Percentiles rank a stretch among this genome's conserved stretches.
These are phyloP conservation scores for Rotaria socialis DNA, from an alignment of 2,888 invertebrate genomes.

Conservation along the genomic window DNA sequence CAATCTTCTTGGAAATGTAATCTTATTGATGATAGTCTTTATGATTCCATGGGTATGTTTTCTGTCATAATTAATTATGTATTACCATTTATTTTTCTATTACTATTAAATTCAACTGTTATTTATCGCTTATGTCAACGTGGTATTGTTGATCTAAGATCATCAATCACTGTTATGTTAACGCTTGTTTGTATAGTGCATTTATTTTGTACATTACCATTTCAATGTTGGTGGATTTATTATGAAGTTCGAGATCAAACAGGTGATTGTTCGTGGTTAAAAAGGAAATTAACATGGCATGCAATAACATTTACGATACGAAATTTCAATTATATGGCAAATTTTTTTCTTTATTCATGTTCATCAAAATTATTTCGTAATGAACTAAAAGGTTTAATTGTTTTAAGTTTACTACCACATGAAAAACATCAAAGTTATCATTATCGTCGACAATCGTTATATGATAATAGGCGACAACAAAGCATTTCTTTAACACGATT, in stretches of 20 bases:
- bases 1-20: not conserved
- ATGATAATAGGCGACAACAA: not conserved
- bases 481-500: not conserved
- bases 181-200: not conserved
- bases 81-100: conserved; percentile 10
- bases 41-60: not conserved
- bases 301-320: conserved; percentile 13
- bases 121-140: conserved; percentile 34
- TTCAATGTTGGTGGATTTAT: conserved; percentile 26
- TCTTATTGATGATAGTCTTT: not conserved
- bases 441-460: conserved; percentile 6
- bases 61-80: conserved; percentile 30
- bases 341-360: conserved; percentile 34
- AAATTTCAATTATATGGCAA: conserved; percentile 28
- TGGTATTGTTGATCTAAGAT: conserved; percentile 23
- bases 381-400: conserved; percentile 3
- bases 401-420: conserved; percentile 33
- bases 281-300: not conserved
- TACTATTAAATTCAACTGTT: not conserved
- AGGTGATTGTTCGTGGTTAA: conserved; percentile 25
- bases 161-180: conserved; percentile 9
- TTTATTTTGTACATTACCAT: conserved; percentile 28
- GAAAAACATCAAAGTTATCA: conserved; percentile 6
- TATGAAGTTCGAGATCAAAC: not conserved
- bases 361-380: conserved; percentile 25